Base-by-base conservation (phyloP, 2,888 invertebrate genomes). In the Periphyllus acericola region DNA sequence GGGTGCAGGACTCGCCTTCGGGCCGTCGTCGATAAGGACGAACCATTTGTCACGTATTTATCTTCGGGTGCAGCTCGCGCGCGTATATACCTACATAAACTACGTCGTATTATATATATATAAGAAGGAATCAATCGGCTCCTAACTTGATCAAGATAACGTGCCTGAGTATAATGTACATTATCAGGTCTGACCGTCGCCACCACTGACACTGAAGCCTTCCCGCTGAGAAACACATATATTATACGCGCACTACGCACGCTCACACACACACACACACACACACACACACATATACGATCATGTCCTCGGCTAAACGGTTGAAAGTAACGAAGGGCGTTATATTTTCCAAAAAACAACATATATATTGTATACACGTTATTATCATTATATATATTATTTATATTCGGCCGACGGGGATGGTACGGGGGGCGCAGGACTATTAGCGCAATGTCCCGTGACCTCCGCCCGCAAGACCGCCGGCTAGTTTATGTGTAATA, bases 1-100 rank as follows among this genome's bases (percentile, higher is more conserved):
- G 74, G 74, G 74, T 74, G 74, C 74, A 36, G 36, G 74, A 34
- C 74, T 74, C 36, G 32, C 71, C 71, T 32, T 29, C 71, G 71
- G 29, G 71, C 71, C 71, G 71, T 71, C 71, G 74, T 36, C 74
- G 74, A 74, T 74, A 74, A 74, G 74, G 17, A 74, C 74, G 21
- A 19, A 25, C 74, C 74, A 74, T 74, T 74, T 74, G 74, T 74
- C 74, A 74, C 74, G 34, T 74, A 74, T 74, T 74, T 74, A 74
- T 74, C 74, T 74, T 74, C 74, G 74, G 36, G 74, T 74, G 74
- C 74, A 36, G 74, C 32, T 5, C 74, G 36, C 25, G 74, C 34
- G 21, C 21, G 36, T 72, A 72, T 72, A 17, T 29, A 34, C 34
- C 34, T 19, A 72, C 9, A 8, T 11, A 46, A 2, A 29, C 2